Percentiles rank a stretch among this genome's conserved stretches.
These are phyloP conservation scores for Drosophila repleta DNA, from an alignment of 1,140 invertebrate species.

Conservation along the genomic window DNA sequence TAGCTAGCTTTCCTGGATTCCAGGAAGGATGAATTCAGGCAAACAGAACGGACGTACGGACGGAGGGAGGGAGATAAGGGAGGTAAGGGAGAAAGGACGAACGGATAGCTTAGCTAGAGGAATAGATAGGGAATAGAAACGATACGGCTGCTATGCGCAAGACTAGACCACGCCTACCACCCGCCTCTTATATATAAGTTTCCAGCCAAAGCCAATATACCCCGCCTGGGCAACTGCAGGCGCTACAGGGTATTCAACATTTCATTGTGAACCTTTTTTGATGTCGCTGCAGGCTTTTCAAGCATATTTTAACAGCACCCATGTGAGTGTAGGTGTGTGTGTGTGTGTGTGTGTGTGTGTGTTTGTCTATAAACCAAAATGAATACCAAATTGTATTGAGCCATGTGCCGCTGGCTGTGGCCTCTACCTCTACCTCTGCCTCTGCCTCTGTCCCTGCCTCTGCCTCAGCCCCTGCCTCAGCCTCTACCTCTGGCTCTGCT, in stretches of 20 bases:
- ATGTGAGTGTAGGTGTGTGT: neutral
- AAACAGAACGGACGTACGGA: too few species aligned
- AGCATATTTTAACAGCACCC: neutral
- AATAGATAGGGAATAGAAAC: too few species aligned
- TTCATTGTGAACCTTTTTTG: neutral
- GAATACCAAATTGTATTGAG: conserved; percentile 37
- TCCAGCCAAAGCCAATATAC: too few species aligned
- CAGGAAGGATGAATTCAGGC: too few species aligned
- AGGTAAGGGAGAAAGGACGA: too few species aligned
- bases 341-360: neutral
- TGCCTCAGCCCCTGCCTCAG: neutral
- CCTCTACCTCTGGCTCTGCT: neutral
- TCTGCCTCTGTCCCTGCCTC: neutral
- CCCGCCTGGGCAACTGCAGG: too few species aligned
- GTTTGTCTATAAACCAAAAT: conserved; percentile 11
- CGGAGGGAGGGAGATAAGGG: too few species aligned
- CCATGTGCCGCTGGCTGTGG: neutral
- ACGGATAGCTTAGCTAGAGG: too few species aligned
- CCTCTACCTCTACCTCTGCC: neutral
- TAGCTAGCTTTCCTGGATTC: too few species aligned
- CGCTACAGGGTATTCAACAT: neutral
- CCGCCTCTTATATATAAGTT: too few species aligned
- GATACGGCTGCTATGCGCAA: too few species aligned
- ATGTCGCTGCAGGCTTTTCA: conserved; percentile 3
- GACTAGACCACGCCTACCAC: too few species aligned